phyloP scores from a whole-genome alignment of 2,797 vertebrate species.

The Falco naumanni region DNA sequence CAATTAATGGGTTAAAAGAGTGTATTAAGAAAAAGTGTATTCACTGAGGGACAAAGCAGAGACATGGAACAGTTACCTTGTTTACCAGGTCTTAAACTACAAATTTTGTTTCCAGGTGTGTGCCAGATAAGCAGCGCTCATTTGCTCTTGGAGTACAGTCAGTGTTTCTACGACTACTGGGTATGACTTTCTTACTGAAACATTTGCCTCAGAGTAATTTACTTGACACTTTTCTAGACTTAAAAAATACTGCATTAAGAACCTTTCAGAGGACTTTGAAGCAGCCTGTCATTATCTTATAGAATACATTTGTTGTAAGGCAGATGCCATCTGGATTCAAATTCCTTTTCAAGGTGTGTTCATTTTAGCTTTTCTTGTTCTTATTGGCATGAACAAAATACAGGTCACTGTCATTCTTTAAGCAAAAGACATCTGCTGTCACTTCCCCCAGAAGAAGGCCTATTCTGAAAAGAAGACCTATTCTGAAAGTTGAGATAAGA shows the following conservation, averaged over 20 bases:
- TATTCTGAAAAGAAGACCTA: not conserved
- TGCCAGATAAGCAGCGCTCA: conserved; percentile 78
- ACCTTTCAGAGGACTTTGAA: not conserved
- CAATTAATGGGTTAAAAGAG: not conserved
- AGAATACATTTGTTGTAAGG: not conserved
- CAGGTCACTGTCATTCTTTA: not conserved
- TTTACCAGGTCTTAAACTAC: not conserved
- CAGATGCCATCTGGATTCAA: not conserved
- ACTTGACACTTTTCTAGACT: not conserved
- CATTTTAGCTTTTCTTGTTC: not conserved
- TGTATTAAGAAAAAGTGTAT: not conserved
- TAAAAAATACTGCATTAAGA: not conserved
- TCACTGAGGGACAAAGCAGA: not conserved
- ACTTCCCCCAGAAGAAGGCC: not conserved
- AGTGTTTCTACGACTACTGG: conserved; percentile 78
- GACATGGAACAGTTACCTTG: not conserved
- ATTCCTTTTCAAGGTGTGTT: not conserved
- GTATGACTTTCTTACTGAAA: conserved; percentile 65
- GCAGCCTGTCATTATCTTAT: not conserved
- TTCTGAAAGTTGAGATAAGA: not conserved
- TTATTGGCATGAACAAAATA: not conserved
- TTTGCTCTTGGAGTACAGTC: conserved; percentile 83
- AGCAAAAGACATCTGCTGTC: not conserved
- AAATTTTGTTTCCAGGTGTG: conserved; percentile 76
- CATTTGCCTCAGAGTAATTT: not conserved